phyloP scores from a whole-genome alignment of 2,888 invertebrate genomes.

The Caenorhabditis panamensis region DNA sequence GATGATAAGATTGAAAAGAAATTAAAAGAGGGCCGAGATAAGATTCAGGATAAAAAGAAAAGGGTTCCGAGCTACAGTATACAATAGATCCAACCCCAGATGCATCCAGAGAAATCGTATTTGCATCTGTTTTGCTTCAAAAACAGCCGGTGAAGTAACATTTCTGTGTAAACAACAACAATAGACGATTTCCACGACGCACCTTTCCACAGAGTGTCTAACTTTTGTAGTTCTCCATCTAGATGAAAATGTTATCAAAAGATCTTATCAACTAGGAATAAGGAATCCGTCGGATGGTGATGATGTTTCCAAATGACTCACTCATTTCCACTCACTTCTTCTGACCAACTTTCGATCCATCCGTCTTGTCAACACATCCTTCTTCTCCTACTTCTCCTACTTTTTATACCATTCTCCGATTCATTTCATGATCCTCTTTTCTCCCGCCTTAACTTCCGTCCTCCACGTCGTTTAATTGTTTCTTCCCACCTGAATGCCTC shows the following conservation, averaged over 20 bases:
- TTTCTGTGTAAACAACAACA: neutral
- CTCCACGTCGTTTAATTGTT: conserved; percentile 38
- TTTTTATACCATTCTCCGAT: conserved; percentile 18
- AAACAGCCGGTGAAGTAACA: neutral
- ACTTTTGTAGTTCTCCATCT: no score
- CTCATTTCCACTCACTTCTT: conserved; percentile 1
- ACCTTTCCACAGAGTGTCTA: no score
- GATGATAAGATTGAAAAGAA: neutral
- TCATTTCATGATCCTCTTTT: conserved; percentile 34
- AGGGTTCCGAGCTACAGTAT: neutral
- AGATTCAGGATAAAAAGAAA: no score
- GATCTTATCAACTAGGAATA: neutral
- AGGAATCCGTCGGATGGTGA: neutral
- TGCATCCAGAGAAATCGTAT: neutral
- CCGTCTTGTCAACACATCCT: conserved; percentile 18
- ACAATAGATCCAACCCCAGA: no score
- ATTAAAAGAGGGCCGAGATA: no score
- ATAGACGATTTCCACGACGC: neutral
- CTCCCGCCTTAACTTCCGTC: conserved; percentile 36
- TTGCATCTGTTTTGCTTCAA: conserved; percentile 4
- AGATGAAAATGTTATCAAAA: neutral
- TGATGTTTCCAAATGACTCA: conserved; percentile 6
- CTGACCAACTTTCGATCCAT: neutral
- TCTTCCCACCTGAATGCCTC: conserved; percentile 11
- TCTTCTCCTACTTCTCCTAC: neutral